Percentiles rank a stretch among this genome's conserved stretches.
phyloP scores from a whole-genome alignment of 2,888 invertebrate species.

The Thera obeliscata region DNA sequence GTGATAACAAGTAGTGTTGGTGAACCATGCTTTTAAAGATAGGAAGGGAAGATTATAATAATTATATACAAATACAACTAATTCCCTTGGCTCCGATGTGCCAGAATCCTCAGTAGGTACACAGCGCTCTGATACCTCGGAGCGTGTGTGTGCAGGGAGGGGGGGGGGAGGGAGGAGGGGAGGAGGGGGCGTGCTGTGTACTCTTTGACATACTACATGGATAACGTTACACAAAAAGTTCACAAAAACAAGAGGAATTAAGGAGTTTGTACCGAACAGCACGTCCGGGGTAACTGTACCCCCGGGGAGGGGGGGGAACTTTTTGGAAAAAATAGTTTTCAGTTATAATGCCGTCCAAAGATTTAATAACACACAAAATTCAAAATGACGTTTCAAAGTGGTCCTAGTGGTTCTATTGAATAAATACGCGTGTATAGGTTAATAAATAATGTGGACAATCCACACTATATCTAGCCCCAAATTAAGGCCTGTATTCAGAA shows the following conservation, averaged over 20 bases:
- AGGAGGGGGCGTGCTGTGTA: constrained; percentile 19
- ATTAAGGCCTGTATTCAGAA: no score
- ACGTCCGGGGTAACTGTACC: constrained; percentile 7
- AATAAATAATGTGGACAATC: no score
- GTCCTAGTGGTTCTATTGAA: no score
- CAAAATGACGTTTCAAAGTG: no score
- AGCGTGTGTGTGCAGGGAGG: constrained; percentile 3
- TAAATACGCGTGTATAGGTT: no score
- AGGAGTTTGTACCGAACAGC: constrained; percentile 5
- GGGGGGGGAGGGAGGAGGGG: background rate
- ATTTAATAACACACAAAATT: no score
- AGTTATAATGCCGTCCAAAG: no score
- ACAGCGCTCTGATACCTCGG: constrained; percentile 11
- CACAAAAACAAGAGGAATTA: constrained; percentile 15
- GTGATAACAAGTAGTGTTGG: no score
- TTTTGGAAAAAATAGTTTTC: no score
- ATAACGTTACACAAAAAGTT: constrained; percentile 18
- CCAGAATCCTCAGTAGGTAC: constrained; percentile 26
- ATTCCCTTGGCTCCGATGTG: constrained; percentile 27
- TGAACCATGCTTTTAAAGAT: no score
- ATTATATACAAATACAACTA: constrained; percentile 25
- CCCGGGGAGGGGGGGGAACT: background rate
- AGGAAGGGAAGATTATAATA: constrained; percentile 6
- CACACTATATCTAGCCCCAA: no score
- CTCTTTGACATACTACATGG: constrained; percentile 19